Base-by-base conservation (phyloP, 2,113 vertebrate genomes). In the Austrofundulus limnaeus region DNA sequence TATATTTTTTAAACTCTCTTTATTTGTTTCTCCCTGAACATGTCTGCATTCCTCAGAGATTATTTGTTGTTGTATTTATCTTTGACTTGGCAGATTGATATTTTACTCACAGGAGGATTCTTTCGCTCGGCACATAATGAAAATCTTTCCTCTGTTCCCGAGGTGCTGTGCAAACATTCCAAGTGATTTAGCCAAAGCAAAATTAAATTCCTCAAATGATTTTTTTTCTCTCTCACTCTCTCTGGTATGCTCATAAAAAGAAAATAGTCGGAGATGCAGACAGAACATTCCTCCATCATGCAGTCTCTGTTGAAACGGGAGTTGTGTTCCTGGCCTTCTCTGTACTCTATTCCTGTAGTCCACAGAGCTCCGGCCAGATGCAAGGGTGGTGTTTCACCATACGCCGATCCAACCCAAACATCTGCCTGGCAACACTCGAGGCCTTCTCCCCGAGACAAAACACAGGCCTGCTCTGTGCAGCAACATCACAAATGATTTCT, bases 141-240 rank as follows among this genome's bases (percentile, higher is more conserved):
- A 75, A 81, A 58, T 60, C 70, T 65, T 54, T 61, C 70, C 48
- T 48, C 62, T 14, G 28, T 74, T 76, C 81, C 72, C 59, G 60
- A 83, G 64, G 81, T 60, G 64, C 75, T 81, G 75, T 49, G 69
- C 77, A 83, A 80, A 83, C 81, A 84, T 82, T 83, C 75, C 73
- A 52, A 74, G 73, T 80, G 66, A 81, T 82, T 85, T 78, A 78
- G 77, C 74, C 45, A 6, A 42, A 66, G 67, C 73, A 41, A 84
- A 84, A 88, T 87, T 75, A 77, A 86, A 88, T 88, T 83, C 88
- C 88, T 85, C 64, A 61, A 81, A 82, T 82, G 62, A 85, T 85
- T 88, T 79, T 86, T 85, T 75, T 61, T 65, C 53, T 77, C 5
- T 75, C 63, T 65, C 53, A 79, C 5, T 52, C 21, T 63, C 50